These are phyloP conservation scores for Ferdinandea cuprea DNA, from an alignment of 2,888 invertebrate genomes.

Conservation along the genomic window DNA sequence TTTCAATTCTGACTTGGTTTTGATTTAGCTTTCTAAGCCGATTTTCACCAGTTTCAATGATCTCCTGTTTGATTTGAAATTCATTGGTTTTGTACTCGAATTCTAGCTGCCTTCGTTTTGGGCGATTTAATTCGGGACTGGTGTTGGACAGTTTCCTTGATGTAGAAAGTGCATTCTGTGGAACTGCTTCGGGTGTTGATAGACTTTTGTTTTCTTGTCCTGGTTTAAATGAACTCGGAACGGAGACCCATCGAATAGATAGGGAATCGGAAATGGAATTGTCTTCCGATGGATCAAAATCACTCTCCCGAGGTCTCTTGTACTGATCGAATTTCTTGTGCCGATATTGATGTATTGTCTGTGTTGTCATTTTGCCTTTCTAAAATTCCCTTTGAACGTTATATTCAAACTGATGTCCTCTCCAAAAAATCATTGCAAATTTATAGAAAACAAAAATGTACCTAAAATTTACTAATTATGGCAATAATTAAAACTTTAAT, in stretches of 20 bases:
- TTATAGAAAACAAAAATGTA: constrained; percentile 17
- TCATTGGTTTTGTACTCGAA: not conserved
- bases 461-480: not conserved
- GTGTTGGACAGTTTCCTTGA: not conserved
- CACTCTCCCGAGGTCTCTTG: constrained; percentile 28
- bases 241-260: not conserved
- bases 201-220: not conserved
- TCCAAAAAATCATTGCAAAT: not conserved
- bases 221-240: not conserved
- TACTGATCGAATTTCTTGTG: constrained; percentile 36
- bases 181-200: not conserved
- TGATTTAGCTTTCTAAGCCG: not conserved
- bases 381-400: not conserved
- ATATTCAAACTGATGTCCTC: constrained; percentile 1
- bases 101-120: not conserved
- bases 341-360: constrained; percentile 23
- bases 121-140: not conserved
- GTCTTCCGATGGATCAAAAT: not conserved
- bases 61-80: not conserved
- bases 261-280: not conserved
- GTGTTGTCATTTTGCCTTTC: constrained; percentile 1
- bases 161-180: not conserved
- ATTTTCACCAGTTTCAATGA: not conserved
- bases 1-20: not conserved
- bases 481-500: not conserved